A percentile compares a stretch with the other conserved stretches of the same genome.
Conservation (phyloP, 2,888 invertebrate species). For the Digitonthophagus gazella region DNA sequence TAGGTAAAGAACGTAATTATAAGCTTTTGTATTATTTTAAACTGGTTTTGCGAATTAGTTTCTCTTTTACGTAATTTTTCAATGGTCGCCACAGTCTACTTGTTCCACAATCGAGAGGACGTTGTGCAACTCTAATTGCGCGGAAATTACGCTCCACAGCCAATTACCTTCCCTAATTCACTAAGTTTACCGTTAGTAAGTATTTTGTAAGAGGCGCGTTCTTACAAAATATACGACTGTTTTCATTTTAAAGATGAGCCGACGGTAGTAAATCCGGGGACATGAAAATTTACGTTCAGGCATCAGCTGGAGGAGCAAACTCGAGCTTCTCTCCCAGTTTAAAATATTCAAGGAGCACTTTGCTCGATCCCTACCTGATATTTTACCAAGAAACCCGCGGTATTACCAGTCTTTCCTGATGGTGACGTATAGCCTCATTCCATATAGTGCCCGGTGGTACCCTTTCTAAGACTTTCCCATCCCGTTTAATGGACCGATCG, state of each 20-base stretch:
- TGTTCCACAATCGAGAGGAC: background rate
- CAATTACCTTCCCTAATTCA: background rate
- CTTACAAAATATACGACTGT: too few species aligned
- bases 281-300: background rate
- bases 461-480: background rate
- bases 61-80: background rate
- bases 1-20: too few species aligned
- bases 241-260: background rate
- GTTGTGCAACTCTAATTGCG: background rate
- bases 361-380: slow-evolving; percentile 11
- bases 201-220: background rate
- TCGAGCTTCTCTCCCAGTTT: background rate
- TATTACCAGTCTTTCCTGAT: slow-evolving; percentile 6
- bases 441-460: slow-evolving; percentile 12
- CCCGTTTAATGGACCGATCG: background rate
- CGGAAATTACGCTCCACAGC: background rate
- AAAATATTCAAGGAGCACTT: slow-evolving; percentile 13
- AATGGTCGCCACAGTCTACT: background rate
- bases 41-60: background rate
- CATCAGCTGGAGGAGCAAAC: slow-evolving; percentile 2
- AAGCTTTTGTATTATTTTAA: background rate
- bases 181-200: background rate
- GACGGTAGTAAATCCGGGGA: background rate
- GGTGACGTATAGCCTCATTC: slow-evolving; percentile 15
- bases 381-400: background rate